Evolutionary conservation across 2,113 vertebrate species (phyloP).

Genomic region (Haliaeetus leucogaster): DNA sequence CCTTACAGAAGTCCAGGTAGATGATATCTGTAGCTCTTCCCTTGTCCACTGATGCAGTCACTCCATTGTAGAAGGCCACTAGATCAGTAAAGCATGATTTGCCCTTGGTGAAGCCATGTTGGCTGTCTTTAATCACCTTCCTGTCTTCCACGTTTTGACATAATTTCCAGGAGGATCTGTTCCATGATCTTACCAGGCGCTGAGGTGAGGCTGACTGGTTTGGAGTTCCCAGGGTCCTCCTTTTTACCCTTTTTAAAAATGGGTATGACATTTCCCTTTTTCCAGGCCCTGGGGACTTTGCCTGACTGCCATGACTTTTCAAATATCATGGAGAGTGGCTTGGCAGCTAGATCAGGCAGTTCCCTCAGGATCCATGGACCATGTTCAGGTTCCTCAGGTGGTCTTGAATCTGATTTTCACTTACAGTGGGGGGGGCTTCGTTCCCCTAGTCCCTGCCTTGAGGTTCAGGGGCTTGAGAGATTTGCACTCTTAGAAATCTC

Average conservation of each 20-base stretch:
- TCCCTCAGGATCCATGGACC: neutral
- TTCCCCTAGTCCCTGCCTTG: neutral
- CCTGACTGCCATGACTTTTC: neutral
- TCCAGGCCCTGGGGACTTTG: neutral
- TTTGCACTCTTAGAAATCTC: neutral
- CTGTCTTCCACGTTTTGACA: neutral
- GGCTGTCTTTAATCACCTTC: neutral
- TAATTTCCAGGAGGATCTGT: neutral
- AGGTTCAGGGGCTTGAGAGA: neutral
- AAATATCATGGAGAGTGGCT: neutral
- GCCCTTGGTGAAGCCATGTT: neutral
- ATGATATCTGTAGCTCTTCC: neutral
- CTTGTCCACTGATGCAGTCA: neutral
- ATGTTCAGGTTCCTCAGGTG: neutral
- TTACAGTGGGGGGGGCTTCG: rapidly evolving
- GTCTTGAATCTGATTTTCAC: neutral
- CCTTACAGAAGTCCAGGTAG: neutral
- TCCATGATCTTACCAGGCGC: neutral
- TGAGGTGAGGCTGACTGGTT: neutral
- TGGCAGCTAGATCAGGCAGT: neutral
- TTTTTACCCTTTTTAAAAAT: neutral
- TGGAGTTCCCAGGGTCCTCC: neutral
- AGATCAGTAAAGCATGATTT: neutral
- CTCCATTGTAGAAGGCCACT: neutral
- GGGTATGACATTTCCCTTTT: neutral